Percentiles rank a stretch among this genome's conserved stretches.
These are phyloP conservation scores for Rhinichthys osculus DNA, from an alignment of 2,797 vertebrate species.

Conservation along the genomic window DNA sequence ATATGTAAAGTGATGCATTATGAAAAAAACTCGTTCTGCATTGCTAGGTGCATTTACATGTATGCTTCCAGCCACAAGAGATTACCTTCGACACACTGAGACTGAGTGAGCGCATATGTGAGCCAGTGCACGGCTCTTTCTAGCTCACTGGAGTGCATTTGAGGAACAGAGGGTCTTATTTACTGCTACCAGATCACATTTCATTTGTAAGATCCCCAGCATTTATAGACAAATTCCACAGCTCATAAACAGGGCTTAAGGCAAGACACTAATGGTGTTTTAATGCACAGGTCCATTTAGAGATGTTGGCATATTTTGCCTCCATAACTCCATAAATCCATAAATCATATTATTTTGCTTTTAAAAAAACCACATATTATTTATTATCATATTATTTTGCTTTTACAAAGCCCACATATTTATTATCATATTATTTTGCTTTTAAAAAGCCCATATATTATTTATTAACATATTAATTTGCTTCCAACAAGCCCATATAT, in stretches of 20 bases:
- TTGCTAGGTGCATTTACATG: slow-evolving; percentile 33
- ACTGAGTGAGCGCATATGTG: no score
- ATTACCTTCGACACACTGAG: slow-evolving; percentile 43
- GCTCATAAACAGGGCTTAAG: neutral
- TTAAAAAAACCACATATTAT: no score
- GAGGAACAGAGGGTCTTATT: slow-evolving; percentile 1
- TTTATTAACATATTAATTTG: no score
- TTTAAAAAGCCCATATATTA: no score
- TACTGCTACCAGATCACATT: neutral
- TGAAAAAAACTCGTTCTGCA: slow-evolving; percentile 17
- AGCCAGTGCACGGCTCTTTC: neutral
- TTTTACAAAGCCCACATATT: no score
- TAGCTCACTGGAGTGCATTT: slow-evolving; percentile 10
- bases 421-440: no score
- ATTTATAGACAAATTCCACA: neutral
- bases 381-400: no score
- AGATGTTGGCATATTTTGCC: neutral
- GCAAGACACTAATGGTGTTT: no score
- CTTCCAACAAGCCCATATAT: no score
- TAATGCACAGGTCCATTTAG: neutral
- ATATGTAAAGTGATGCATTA: slow-evolving; percentile 38
- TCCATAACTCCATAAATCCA: no score
- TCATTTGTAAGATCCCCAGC: neutral
- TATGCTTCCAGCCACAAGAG: slow-evolving; percentile 50
- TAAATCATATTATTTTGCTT: no score